Percentiles rank a stretch among this genome's conserved stretches.
phyloP scores from a whole-genome alignment of 2,888 invertebrate genomes.

The Drosophila putrida region DNA sequence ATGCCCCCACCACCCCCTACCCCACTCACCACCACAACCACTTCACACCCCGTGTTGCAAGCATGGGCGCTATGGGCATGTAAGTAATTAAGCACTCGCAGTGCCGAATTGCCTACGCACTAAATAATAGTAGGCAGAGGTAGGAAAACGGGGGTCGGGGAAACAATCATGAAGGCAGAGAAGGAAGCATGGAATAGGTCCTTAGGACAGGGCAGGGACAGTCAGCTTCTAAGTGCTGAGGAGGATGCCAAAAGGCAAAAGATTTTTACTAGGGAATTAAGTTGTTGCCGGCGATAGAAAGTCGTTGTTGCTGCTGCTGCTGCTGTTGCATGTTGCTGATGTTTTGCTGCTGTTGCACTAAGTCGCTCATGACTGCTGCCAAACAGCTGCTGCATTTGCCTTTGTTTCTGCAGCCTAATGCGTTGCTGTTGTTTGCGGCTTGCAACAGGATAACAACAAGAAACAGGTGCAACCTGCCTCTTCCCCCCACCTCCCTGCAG shows the following conservation, averaged over 20 bases:
- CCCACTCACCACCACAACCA: not conserved
- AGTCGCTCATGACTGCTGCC: conserved; percentile 58
- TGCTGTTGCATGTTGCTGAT: conserved; percentile 26
- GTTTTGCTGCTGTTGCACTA: conserved; percentile 44
- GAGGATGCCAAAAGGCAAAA: conserved; percentile 37
- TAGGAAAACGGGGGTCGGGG: not conserved
- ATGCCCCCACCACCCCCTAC: conserved; percentile 9
- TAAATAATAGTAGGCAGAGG: conserved; percentile 65
- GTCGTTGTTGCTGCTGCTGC: conserved; percentile 27
- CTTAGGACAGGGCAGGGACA: not conserved
- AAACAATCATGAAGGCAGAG: not conserved
- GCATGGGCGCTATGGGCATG: conserved; percentile 50
- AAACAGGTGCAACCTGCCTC: conserved; percentile 30
- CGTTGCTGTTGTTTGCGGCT: conserved; percentile 74
- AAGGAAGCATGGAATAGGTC: not conserved
- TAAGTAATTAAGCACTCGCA: conserved; percentile 77
- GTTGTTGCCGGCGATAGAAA: conserved; percentile 44
- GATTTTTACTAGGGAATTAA: conserved; percentile 52
- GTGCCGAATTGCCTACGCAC: conserved; percentile 76
- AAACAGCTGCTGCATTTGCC: conserved; percentile 54
- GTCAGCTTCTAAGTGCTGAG: conserved; percentile 39
- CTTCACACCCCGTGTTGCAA: not conserved
- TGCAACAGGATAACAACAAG: conserved; percentile 70
- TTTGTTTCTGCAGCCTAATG: conserved; percentile 70
- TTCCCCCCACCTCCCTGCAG: not conserved